Base-by-base conservation (phyloP, 2,888 invertebrate genomes). In the Chromoteleia sp. region DNA sequence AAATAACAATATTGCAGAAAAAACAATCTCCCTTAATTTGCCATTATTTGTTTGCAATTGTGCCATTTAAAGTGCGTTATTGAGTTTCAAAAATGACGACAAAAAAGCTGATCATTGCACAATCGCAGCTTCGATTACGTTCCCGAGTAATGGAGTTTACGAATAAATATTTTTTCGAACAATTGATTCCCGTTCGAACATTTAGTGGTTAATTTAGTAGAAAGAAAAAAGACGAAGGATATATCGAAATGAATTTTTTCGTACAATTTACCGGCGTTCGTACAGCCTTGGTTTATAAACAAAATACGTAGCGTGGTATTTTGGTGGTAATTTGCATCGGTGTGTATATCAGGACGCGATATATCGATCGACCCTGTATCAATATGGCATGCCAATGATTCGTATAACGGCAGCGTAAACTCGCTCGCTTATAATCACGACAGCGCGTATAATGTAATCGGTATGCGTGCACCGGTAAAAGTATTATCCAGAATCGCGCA, bases 351-450 rank as follows among this genome's bases (percentile, higher is more conserved):
- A 14, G n/a, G 8, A 19, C 36, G 41, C 29, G 14, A 41, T 65
- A 65, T 41, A 77, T 78, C 33, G 48, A 39, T 78, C 63, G 36
- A 30, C 54, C n/a, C 2, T 29, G 43, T 39, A 67, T 48, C n/a
- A 52, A 56, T 43, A 41, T 29, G 59, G 41, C 29, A 41, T 15
- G 14, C 29, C 59, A 43, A 59, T 59, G 41, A 41, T 41, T 59
- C 61, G 48, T 48, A 48, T 48, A 73, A 73, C 41, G 61, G 15
- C 12, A 17, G 36, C 58, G 52, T 30, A 36, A 67, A 73, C 50
- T 52, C 45, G 30, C 71, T 65, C 78, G 78, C 70, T 81, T 73
- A 75, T 78, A 73, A 78, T 77, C 70, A 70, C 74, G 70, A 76
- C 68, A 67, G 73, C 75, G 71, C 74, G 58, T 81, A 84, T 75